These are phyloP conservation scores for Aelia acuminata DNA, from an alignment of 2,888 invertebrate species.

Conservation along the genomic window DNA sequence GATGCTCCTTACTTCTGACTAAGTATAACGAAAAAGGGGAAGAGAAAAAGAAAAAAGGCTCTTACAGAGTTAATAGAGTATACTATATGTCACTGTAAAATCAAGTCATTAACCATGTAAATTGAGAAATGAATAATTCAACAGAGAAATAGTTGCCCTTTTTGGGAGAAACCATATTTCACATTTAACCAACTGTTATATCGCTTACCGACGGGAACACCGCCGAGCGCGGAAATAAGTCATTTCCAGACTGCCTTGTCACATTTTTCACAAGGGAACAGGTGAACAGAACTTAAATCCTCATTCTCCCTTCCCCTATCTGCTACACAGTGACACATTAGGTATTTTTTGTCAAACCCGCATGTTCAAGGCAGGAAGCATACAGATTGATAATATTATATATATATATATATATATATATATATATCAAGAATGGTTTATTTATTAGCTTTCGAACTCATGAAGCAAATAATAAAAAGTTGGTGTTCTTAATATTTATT, in stretches of 20 bases:
- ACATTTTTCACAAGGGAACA: slow-evolving; percentile 19
- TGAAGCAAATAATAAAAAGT: too few species aligned
- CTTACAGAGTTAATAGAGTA: too few species aligned
- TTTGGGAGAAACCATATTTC: background rate
- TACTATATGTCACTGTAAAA: background rate
- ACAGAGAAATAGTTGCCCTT: background rate
- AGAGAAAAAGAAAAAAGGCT: too few species aligned
- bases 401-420: too few species aligned
- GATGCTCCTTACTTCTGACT: background rate
- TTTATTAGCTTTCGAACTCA: too few species aligned
- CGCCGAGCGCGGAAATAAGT: background rate
- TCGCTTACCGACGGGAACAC: background rate
- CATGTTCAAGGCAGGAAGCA: background rate
- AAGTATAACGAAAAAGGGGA: too few species aligned
- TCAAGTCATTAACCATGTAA: background rate
- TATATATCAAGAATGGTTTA: too few species aligned
- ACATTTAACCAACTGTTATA: slow-evolving; percentile 18
- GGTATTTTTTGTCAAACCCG: background rate
- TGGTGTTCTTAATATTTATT: too few species aligned
- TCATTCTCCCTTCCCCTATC: slow-evolving; percentile 3
- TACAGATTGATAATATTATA: too few species aligned
- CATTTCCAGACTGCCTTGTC: slow-evolving; percentile 21
- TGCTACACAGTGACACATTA: background rate
- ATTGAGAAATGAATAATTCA: background rate
- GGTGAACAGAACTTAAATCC: slow-evolving; percentile 29